phyloP scores from a whole-genome alignment of 1,140 invertebrate genomes.

The Notospermus geniculatus region DNA sequence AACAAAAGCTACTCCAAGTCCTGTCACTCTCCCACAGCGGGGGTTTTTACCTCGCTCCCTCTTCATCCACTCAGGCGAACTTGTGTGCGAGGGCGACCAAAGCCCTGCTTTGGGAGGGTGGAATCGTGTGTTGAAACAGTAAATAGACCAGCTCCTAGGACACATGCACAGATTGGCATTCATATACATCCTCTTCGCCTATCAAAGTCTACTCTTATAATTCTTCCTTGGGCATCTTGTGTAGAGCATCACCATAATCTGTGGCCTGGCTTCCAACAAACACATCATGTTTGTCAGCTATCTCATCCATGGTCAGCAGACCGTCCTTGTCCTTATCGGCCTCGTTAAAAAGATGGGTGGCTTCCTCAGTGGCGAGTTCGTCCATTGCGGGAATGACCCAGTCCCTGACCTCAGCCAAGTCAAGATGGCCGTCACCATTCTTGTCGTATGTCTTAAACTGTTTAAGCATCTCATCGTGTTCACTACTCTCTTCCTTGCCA shows the following conservation, averaged over 20 bases:
- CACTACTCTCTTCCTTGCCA: constrained; percentile 78
- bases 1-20: no score
- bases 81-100: no score
- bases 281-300: constrained; percentile 82
- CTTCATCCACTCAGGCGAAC: no score
- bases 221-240: constrained; percentile 45
- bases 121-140: no score
- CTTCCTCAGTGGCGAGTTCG: constrained; percentile 87
- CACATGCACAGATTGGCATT: background rate
- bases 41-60: no score
- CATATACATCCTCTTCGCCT: constrained; percentile 15
- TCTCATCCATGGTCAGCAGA: constrained; percentile 78
- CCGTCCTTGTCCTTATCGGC: constrained; percentile 87
- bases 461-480: constrained; percentile 78
- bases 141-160: background rate
- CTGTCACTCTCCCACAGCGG: no score
- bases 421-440: constrained; percentile 80
- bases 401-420: constrained; percentile 74
- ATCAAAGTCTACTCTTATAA: constrained; percentile 16
- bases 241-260: constrained; percentile 88
- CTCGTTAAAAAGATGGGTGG: constrained; percentile 83
- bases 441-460: constrained; percentile 89
- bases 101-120: no score
- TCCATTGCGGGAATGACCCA: constrained; percentile 93
- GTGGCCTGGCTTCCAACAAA: constrained; percentile 96